phyloP scores from a whole-genome alignment of 2,888 invertebrate genomes.

The Cataglyphis livida region DNA sequence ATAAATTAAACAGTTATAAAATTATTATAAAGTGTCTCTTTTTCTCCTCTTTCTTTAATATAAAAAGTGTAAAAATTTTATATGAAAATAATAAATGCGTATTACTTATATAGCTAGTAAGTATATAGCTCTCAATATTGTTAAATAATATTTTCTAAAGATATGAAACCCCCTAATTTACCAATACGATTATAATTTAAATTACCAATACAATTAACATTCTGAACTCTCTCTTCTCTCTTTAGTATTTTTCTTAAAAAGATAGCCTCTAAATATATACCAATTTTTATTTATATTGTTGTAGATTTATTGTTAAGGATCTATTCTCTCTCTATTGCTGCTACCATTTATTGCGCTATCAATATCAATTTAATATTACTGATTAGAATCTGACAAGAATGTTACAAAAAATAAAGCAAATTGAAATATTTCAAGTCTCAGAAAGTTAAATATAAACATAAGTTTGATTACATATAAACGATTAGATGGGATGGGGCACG shows the following conservation, averaged over 20 bases:
- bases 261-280: background rate
- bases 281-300: background rate
- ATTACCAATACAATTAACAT: background rate
- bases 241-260: background rate
- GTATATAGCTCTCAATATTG: background rate
- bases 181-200: background rate
- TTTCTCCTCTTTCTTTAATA: background rate
- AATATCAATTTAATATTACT: background rate
- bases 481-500: background rate
- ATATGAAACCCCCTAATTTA: background rate
- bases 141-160: background rate
- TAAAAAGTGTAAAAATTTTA: background rate
- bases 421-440: background rate
- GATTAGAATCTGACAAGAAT: background rate
- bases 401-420: background rate
- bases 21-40: background rate
- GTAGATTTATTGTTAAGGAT: background rate
- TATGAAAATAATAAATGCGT: slow-evolving; percentile 15
- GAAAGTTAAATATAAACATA: background rate
- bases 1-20: slow-evolving; percentile 9
- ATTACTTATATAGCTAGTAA: background rate
- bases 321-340: background rate
- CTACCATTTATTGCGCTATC: background rate
- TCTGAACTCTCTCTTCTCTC: too few species aligned
- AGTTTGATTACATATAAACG: background rate